These are phyloP conservation scores for Choloepus didactylus DNA, from an alignment of 2,797 vertebrate genomes.

Conservation along the genomic window DNA sequence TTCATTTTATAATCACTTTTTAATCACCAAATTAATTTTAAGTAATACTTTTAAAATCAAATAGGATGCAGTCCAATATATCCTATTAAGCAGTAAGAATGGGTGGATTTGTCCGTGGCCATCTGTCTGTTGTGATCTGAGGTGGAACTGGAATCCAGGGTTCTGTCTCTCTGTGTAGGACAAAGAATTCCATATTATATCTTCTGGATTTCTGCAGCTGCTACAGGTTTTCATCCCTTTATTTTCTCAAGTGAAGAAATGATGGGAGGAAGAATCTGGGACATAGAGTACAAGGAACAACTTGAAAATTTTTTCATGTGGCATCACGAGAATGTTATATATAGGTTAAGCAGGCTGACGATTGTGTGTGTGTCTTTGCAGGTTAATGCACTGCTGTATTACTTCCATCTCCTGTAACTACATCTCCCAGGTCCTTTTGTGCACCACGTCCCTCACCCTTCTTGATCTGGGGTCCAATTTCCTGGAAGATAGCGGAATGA, in stretches of 20 bases:
- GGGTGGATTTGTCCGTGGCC: background rate
- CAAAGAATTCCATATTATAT: background rate
- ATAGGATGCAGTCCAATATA: background rate
- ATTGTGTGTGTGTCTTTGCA: background rate
- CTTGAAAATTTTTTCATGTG: background rate
- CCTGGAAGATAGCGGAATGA: background rate
- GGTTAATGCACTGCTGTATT: constrained; percentile 18
- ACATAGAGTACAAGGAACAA: background rate
- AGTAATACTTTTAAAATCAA: background rate
- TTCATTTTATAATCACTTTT: too few relatives aligned
- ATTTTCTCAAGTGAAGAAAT: background rate
- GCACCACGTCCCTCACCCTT: background rate
- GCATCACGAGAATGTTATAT: background rate
- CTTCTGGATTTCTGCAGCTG: background rate
- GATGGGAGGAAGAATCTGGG: background rate
- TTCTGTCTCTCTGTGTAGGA: background rate
- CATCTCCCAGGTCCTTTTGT: background rate
- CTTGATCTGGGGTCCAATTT: constrained; percentile 50
- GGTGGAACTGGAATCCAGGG: background rate
- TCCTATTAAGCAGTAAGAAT: background rate
- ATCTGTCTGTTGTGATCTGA: background rate
- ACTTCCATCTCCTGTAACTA: background rate
- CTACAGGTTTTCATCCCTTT: background rate
- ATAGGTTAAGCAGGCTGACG: rapidly evolving
- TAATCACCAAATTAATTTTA: background rate